Conservation (phyloP, 2,888 invertebrate species). For the Eupithecia dodoneata region DNA sequence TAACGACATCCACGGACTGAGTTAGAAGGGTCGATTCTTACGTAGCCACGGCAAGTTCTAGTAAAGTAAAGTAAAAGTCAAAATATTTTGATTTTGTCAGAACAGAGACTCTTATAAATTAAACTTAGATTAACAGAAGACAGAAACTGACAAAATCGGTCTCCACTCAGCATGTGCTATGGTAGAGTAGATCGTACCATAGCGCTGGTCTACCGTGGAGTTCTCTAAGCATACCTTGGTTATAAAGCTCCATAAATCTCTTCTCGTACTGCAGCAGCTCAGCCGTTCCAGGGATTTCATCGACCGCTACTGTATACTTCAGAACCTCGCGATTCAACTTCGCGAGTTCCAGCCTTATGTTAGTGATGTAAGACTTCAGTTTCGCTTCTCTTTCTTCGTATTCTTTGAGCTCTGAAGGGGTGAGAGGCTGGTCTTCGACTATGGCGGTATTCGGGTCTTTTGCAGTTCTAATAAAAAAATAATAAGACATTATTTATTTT, state of each 20-base stretch:
- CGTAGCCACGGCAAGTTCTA: not conserved
- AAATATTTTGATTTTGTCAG: no score
- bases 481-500: not conserved
- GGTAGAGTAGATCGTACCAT: no score
- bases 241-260: slow-evolving; percentile 97
- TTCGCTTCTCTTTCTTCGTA: slow-evolving; percentile 72
- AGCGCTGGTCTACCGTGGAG: no score
- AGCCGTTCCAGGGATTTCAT: slow-evolving; percentile 96
- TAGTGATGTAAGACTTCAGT: slow-evolving; percentile 67
- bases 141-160: no score
- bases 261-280: slow-evolving; percentile 98
- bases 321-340: slow-evolving; percentile 92
- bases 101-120: no score
- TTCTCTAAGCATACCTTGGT: slow-evolving; percentile 87
- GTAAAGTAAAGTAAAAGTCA: no score
- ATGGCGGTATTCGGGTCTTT: slow-evolving; percentile 60
- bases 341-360: slow-evolving; percentile 87
- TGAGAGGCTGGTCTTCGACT: slow-evolving; percentile 68
- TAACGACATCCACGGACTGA: not conserved
- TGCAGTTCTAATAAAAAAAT: slow-evolving; percentile 51
- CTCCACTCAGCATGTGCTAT: no score
- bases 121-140: no score
- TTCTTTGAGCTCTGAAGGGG: slow-evolving; percentile 68
- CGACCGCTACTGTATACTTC: slow-evolving; percentile 92
- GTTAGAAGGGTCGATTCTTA: not conserved